Evolutionary conservation across 2,888 invertebrate genomes (phyloP), one percentile per base, ranked within the genome.

Genomic region (Halocaridina rubra): DNA sequence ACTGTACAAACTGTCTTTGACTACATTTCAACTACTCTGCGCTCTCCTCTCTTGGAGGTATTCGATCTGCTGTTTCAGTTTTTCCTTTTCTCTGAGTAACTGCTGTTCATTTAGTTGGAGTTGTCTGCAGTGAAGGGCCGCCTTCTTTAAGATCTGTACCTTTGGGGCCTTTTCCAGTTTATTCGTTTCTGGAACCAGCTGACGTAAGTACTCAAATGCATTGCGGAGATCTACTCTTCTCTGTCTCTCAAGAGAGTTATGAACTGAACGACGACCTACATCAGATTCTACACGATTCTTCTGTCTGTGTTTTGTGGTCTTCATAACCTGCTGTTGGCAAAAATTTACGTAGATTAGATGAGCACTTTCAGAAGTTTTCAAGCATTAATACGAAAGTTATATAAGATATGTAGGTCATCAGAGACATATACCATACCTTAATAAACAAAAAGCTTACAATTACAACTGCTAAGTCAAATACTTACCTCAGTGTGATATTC

Each of bases 191-290:
- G 97, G 97, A 78, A 97, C 95, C 89, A 95, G 93, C 88, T 93
- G 93, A 90, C 96, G 94, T 80, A 98, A 93, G 82, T 94, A 94
- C 89, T 96, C 96, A 91, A 97, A 97, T 61, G 95, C 94, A 90
- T 95, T 95, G 90, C 96, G 95, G 88, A 98, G 93, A 89, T 97
- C 96, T 89, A 97, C 95, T 89, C 98, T 94, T 89, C 98, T 93
- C 90, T 96, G 95, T 80, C 97, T 93, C 91, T 98, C 97, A 95
- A 97, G 96, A 90, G 96, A 95, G 91, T 98, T 98, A 92, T 98
- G 98, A 0, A 79, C 79, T 13, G 59, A 72, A 0, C 84, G 72
- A 5, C 84, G 19, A 10, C 84, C 78, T n/a, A 79, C 84, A 7
- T 84, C 84, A 24, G 46, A 61, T 64, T 84, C 84, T 1, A 33